A percentile compares a stretch with the other conserved stretches of the same genome.
Evolutionary conservation across 2,797 vertebrate genomes (phyloP).

Genomic region (Gobionotothen gibberifrons): DNA sequence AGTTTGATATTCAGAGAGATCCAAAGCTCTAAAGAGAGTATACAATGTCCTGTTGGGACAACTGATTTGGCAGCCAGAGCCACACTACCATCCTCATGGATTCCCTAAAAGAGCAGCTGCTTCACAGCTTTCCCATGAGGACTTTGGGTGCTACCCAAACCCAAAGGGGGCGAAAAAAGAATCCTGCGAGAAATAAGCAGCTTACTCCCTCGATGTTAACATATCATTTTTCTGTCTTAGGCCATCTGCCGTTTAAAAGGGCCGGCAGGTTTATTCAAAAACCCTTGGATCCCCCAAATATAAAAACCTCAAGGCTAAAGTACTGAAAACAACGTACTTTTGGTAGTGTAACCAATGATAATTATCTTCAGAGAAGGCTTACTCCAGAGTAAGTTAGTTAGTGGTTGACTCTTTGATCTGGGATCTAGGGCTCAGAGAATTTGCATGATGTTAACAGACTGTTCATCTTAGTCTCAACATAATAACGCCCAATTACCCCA

Average conservation of each 20-base stretch:
- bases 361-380: slow-evolving; percentile 28
- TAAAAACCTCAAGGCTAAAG: slow-evolving; percentile 13
- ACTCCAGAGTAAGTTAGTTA: slow-evolving; percentile 12
- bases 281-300: neutral
- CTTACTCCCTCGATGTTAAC: slow-evolving; percentile 43
- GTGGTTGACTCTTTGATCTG: slow-evolving; percentile 32
- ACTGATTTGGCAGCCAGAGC: neutral
- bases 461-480: slow-evolving; percentile 28
- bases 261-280: slow-evolving; percentile 23
- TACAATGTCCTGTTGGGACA: neutral
- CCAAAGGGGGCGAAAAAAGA: slow-evolving; percentile 28
- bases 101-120: slow-evolving; percentile 39
- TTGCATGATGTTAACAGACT: slow-evolving; percentile 58
- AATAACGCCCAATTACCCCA: slow-evolving; percentile 34
- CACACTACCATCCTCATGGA: slow-evolving; percentile 5
- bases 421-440: slow-evolving; percentile 29
- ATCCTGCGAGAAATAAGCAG: slow-evolving; percentile 48
- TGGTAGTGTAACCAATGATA: neutral
- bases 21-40: neutral
- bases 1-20: neutral
- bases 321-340: neutral
- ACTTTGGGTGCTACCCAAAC: slow-evolving; percentile 24
- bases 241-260: slow-evolving; percentile 15
- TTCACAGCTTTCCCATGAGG: slow-evolving; percentile 5
- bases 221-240: slow-evolving; percentile 40